Base-by-base conservation (phyloP, 1,140 invertebrate species). In the Mizuhopecten yessoensis region DNA sequence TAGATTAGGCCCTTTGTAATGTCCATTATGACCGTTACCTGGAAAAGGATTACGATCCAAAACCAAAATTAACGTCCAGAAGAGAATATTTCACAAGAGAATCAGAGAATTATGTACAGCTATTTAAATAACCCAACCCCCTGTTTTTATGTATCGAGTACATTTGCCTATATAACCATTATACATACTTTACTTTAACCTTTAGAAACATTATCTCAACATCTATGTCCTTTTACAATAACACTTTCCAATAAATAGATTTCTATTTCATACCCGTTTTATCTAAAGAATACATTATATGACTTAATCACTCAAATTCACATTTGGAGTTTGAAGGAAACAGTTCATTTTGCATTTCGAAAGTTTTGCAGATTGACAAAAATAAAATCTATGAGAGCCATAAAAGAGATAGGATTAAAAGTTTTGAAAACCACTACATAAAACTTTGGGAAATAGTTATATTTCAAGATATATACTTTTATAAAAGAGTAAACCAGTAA, bases 91-190 rank as follows among this genome's bases (percentile, higher is more conserved):
- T 75, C 17, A n/a, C 5, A n/a, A 75, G 5, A 29, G 57, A 75
- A 75, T 75, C 57, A 75, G n/a, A 29, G 57, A 75, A n/a, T 75
- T 29, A 75, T 75, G n/a, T n/a, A 75, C 11, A n/a, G 57, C n/a
- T 75, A 75, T 75, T 75, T 75, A 75, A 75, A 75, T 75, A 75
- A 29, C 57, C 57, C 57, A 29, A 29, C 57, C 57, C 57, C 57
- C 57, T 75, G 57, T 75, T 75, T 75, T 29, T 75, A 75, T 17
- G 17, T 75, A 75, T 7, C 23, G 5, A 29, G 57, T 29, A 75
- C 57, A n/a, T 49, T 75, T 29, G 36, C 36, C 13, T 39, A 20
- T 20, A 17, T 17, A 75, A 75, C 57, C n/a, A n/a, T n/a, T n/a
- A 29, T 1, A 75, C 57, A 0, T 57, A 57, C 7, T 3, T 57